phyloP scores from a whole-genome alignment of 2,113 vertebrate genomes.

The Lepisosteus osseus region DNA sequence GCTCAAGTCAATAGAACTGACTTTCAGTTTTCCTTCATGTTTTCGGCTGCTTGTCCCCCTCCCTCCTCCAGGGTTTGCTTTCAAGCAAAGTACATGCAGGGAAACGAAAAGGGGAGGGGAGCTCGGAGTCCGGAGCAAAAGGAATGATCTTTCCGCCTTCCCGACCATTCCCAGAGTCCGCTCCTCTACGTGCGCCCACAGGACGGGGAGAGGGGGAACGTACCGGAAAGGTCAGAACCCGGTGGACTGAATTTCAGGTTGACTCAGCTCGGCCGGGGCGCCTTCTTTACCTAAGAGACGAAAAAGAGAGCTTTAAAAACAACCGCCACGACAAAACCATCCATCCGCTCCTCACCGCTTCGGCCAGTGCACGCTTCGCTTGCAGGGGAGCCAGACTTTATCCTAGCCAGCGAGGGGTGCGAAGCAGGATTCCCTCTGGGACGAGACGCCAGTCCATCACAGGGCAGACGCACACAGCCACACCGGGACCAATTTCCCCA shows the following conservation, averaged over 20 bases:
- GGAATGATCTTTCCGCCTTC: neutral
- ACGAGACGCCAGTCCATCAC: no score
- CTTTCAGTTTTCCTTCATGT: no score
- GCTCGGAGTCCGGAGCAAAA: neutral
- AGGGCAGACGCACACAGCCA: no score
- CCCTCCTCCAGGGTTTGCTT: no score
- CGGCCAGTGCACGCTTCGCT: no score
- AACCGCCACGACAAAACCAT: neutral
- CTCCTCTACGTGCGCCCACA: neutral
- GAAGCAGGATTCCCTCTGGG: no score
- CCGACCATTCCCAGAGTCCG: neutral
- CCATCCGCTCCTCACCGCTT: neutral
- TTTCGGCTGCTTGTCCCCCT: no score
- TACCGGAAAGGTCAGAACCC: constrained; percentile 54
- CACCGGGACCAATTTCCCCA: no score
- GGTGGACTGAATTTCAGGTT: constrained; percentile 54
- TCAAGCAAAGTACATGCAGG: constrained; percentile 7
- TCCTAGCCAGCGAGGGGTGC: no score
- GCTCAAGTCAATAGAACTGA: no score
- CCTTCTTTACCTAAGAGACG: constrained; percentile 51
- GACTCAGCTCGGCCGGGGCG: constrained; percentile 38
- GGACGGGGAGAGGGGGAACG: neutral
- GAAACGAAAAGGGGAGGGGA: neutral
- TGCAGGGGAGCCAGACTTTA: no score
- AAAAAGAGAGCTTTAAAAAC: neutral